phyloP scores from a whole-genome alignment of 2,113 vertebrate species.

The Lophochroa leadbeateri region DNA sequence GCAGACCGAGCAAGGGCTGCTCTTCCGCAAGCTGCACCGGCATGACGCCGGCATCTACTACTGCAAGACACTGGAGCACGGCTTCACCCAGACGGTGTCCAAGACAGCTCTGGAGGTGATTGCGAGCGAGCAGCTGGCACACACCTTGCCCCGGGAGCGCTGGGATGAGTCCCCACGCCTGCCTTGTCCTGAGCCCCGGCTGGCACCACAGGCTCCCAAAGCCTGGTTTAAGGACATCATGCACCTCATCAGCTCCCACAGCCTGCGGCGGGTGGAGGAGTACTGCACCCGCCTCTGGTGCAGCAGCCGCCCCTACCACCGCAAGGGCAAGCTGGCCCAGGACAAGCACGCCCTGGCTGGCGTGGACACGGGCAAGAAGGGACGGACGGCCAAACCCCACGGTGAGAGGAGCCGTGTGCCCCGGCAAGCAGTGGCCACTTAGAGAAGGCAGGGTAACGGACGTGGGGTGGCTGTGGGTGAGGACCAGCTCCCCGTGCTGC shows the following conservation, averaged over 20 bases:
- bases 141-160: constrained; percentile 69
- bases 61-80: constrained; percentile 86
- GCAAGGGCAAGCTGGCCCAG: constrained; percentile 84
- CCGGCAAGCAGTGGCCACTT: constrained; percentile 74
- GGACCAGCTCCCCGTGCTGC: background rate
- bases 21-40: constrained; percentile 85
- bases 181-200: constrained; percentile 5
- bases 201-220: constrained; percentile 64
- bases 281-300: constrained; percentile 93
- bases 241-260: constrained; percentile 87
- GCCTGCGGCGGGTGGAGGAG: constrained; percentile 84
- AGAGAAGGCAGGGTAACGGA: background rate
- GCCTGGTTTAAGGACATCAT: constrained; percentile 93
- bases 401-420: constrained; percentile 85
- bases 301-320: constrained; percentile 73
- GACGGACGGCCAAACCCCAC: constrained; percentile 75
- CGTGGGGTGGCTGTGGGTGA: fast-evolving
- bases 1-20: constrained; percentile 84
- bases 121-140: constrained; percentile 76
- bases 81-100: constrained; percentile 86
- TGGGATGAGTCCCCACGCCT: background rate
- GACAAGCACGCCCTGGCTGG: constrained; percentile 82
- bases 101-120: constrained; percentile 85
- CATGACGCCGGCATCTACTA: constrained; percentile 84
- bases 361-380: constrained; percentile 80